Base-by-base conservation (phyloP, 1,140 invertebrate genomes). In the Caerostris darwini region DNA sequence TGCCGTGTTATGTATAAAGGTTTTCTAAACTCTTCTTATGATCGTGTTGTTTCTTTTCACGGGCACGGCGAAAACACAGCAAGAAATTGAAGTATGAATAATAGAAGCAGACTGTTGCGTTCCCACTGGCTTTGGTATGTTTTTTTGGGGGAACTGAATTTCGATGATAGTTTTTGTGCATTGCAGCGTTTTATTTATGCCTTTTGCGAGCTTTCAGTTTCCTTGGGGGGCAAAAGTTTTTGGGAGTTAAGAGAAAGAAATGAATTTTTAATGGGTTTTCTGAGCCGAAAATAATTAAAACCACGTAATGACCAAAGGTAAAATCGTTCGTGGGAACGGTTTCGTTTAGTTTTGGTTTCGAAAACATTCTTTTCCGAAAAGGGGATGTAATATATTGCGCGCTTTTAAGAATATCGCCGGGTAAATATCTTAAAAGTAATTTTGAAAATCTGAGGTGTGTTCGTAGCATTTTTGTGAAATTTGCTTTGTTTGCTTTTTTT, bases 21-120 rank as follows among this genome's bases (percentile, higher is more conserved):
- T 91, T 77, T 91, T 64, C 61, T 59, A 85, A 61, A 92, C 71
- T 77, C 34, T 83, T 85, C 53, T 85, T 59, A 92, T 85, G 90
- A 92, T 85, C 81, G 57, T 67, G 89, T 85, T 92, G 85, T 92
- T 92, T 92, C 90, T 92, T 85, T 92, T 92, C 90, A 85, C 77
- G 88, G 81, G 7, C 7, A 59, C 58, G 56, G 57, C 4, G 53
- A 67, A 92, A 83, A 92, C 85, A 92, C 12, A 34, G 53, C 90
- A 85, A 92, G 90, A 85, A 92, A 92, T 92, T 92, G 90, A 92
- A 92, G 61, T 92, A 92, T 92, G 90, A 92, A 92, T 92, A 92
- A 92, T 92, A 92, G 90, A 92, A 92, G 81, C 81, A 53, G 71
- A 57, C 81, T 92, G 90, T 92, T 92, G 90, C 90, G 57, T 92